Evolutionary conservation across 2,797 vertebrate species (phyloP).

Genomic region (Tauraco hartlaubi): DNA sequence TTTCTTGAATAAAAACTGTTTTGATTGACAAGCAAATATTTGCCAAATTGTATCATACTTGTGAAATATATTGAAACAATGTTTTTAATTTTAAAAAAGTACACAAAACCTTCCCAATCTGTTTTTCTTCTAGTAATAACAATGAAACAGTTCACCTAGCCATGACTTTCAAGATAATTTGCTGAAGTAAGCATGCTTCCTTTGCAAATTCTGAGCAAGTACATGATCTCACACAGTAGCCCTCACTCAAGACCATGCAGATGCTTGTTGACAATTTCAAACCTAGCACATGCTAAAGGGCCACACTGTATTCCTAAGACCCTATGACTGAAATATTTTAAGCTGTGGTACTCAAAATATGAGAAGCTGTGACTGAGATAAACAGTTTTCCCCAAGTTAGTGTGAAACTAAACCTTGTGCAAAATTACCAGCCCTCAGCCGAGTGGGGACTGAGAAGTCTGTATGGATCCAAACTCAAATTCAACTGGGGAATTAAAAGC

Average conservation of each 20-base stretch:
- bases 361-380: not conserved
- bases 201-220: not conserved
- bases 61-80: not conserved
- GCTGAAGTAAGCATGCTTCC: not conserved
- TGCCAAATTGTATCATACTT: not conserved
- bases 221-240: not conserved
- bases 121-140: not conserved
- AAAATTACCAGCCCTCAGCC: not conserved
- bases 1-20: not conserved
- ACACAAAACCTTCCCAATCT: not conserved
- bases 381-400: not conserved
- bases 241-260: accelerated
- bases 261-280: not conserved
- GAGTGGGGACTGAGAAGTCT: not conserved
- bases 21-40: not conserved
- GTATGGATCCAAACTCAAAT: not conserved
- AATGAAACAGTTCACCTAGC: not conserved
- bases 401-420: not conserved
- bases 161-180: not conserved
- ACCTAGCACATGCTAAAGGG: not conserved
- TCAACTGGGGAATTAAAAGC: not conserved
- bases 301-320: not conserved
- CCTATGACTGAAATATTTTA: not conserved
- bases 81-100: not conserved
- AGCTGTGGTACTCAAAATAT: not conserved